Conservation (phyloP, 1,140 invertebrate species). For the Spodoptera frugiperda region DNA sequence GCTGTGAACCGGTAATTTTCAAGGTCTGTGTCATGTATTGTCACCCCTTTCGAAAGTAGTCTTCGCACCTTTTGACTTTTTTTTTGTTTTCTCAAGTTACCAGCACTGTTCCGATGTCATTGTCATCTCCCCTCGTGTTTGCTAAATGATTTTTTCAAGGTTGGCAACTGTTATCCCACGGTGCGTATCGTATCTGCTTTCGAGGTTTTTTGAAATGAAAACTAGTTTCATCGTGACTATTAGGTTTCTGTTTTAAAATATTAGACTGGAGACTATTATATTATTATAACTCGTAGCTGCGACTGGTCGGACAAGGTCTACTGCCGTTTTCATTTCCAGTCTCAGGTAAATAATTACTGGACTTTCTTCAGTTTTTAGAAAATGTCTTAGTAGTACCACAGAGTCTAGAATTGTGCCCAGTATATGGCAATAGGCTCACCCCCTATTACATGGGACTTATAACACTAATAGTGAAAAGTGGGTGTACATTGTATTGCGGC, state of each 20-base stretch:
- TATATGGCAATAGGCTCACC: too few relatives aligned
- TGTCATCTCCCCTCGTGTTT: slow-evolving; percentile 62
- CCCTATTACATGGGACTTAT: too few relatives aligned
- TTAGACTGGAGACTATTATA: not conserved
- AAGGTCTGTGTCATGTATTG: slow-evolving; percentile 44
- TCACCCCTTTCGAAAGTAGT: slow-evolving; percentile 48
- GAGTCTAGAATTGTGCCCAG: too few relatives aligned
- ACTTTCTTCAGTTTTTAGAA: too few relatives aligned
- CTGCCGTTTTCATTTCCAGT: too few relatives aligned
- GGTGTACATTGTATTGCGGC: too few relatives aligned
- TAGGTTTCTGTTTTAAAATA: not conserved
- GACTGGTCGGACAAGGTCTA: too few relatives aligned
- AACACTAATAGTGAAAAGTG: too few relatives aligned
- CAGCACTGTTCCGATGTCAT: slow-evolving; percentile 25
- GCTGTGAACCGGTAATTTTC: slow-evolving; percentile 46
- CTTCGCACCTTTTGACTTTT: slow-evolving; percentile 60
- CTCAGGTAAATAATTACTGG: too few relatives aligned
- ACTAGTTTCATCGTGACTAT: slow-evolving; percentile 12
- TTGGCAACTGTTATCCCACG: slow-evolving; percentile 61
- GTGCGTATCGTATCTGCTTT: slow-evolving; percentile 40
- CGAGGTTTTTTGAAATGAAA: slow-evolving; percentile 7
- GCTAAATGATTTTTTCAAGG: slow-evolving; percentile 69
- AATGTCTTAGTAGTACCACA: too few relatives aligned
- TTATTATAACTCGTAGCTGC: too few relatives aligned
- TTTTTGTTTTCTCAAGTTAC: slow-evolving; percentile 49